Evolutionary conservation across 1,140 invertebrate genomes (phyloP), one percentile per base, ranked within the genome.

Genomic region (Rhopalosiphum padi): DNA sequence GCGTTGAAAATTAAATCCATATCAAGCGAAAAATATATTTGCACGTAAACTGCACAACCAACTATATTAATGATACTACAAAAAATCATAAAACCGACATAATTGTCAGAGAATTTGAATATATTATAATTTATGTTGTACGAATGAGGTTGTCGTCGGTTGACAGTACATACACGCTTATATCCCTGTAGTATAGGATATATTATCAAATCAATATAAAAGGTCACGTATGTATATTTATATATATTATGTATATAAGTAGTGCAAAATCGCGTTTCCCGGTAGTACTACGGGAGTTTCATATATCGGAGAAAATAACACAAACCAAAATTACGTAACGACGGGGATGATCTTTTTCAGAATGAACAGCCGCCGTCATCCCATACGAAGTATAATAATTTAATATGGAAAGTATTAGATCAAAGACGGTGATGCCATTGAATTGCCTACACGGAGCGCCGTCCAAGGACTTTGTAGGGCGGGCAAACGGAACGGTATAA

Each of bases 391-490:
- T 43, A 43, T 22, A 53, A n/a, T 11, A 5, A 11, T n/a, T 35
- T 51, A 55, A 25, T 18, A 37, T 37, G 7, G 51, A 2, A 25
- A 25, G 89, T 7, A n/a, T 55, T 41, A 51, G 91, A 92, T 92
- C 77, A 92, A 92, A 92, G 91, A 92, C 91, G 5, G 11, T 5
- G 35, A 22, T 83, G 91, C 48, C 46, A 43, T 93, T 93, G 91
- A 93, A 93, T 93, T 93, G 91, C 91, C 91, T 93, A 93, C 23
- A 53, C 82, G 48, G 35, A 41, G 25, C 77, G 91, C 91, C 91
- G 91, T 85, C 46, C 25, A 21, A 7, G 8, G 51, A 25, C 25
- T 11, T 48, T n/a, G 30, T 18, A 1, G 6, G 22, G 15, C 25
- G 43, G 30, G 30, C 60, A 68, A 68, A 68, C 60, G 11, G 60